These are phyloP conservation scores for Diplosoma virens DNA, from an alignment of 23 tunicate species.

Conservation along the genomic window DNA sequence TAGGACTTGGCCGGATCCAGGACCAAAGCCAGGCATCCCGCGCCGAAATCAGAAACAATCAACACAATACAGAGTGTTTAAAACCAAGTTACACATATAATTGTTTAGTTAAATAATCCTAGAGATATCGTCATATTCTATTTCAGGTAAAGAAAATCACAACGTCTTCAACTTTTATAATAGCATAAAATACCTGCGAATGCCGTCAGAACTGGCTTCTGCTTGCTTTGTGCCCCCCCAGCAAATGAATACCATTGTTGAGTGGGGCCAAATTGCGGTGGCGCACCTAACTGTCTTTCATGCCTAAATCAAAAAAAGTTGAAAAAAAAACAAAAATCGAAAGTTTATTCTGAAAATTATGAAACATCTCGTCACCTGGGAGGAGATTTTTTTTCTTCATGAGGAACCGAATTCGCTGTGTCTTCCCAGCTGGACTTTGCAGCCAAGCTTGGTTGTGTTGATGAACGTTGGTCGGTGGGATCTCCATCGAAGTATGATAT, in stretches of 20 bases:
- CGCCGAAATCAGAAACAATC: no score
- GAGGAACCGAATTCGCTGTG: conserved; percentile 77
- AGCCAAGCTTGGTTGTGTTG: not conserved
- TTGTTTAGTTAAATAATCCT: no score
- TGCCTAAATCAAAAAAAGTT: conserved; percentile 10
- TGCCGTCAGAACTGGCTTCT: conserved; percentile 66
- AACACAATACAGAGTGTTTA: no score
- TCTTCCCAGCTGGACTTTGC: conserved; percentile 66
- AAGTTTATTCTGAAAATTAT: no score
- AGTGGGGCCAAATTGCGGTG: conserved; percentile 72
- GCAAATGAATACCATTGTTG: conserved; percentile 73
- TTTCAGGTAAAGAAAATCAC: no score
- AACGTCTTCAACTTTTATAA: no score
- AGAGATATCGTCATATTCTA: no score
- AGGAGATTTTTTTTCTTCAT: conserved; percentile 63
- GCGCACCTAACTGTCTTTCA: conserved; percentile 77
- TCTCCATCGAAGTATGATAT: conserved; percentile 56
- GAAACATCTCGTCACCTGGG: no score
- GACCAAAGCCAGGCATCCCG: no score
- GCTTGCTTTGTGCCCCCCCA: conserved; percentile 44
- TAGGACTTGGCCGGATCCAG: no score
- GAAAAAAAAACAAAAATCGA: not conserved
- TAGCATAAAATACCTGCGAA: conserved; percentile 76
- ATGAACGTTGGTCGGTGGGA: not conserved
- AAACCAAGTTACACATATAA: no score